Base-by-base conservation (phyloP, 2,888 invertebrate genomes). In the Coecobrya sp. region DNA sequence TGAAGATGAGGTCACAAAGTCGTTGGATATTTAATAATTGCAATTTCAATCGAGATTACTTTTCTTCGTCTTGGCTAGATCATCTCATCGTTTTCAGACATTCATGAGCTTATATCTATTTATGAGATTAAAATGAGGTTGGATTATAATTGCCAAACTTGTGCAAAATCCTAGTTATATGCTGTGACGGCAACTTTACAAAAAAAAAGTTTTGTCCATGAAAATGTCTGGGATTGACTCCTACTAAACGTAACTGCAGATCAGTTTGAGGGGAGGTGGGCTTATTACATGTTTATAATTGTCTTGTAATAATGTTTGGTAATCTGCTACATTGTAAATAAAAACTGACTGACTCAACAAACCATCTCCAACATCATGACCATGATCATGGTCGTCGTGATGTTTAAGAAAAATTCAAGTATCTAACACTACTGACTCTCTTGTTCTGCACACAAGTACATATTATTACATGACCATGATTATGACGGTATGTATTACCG, bases 101-200 rank as follows among this genome's bases (percentile, higher is more conserved):
- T 85, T 65, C 25, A 85, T 85, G 49, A 85, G 85, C 65, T 49
- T 68, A 27, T 85, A 85, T 85, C 85, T 85, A 85, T 85, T 85
- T 68, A 85, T 85, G 68, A 85, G 85, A 68, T 85, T 45, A 85
- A 84, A 84, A 84, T 84, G 22, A 59, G 84, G 25, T 49, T 79
- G 52, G 52, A 42, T 52, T 52, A 27, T 52, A 52, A 52, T 79
- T 52, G 52, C 49, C 25, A 49, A 79, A 49, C 19, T 52, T 79
- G 22, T 79, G 49, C 79, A 52, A 45, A 42, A 45, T n/a, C 8
- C 42, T 11, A 42, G 59, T 25, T 2, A n/a, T 19, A 19, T 19
- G 42, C 19, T 62, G 8, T 4, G 62, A 19, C 0, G 22, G 7
- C 22, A 62, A 7, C 30, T 68, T 22, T 30, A 10, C 2, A 11